phyloP scores from a whole-genome alignment of 2,797 vertebrate species.

The Gambelia wislizenii region DNA sequence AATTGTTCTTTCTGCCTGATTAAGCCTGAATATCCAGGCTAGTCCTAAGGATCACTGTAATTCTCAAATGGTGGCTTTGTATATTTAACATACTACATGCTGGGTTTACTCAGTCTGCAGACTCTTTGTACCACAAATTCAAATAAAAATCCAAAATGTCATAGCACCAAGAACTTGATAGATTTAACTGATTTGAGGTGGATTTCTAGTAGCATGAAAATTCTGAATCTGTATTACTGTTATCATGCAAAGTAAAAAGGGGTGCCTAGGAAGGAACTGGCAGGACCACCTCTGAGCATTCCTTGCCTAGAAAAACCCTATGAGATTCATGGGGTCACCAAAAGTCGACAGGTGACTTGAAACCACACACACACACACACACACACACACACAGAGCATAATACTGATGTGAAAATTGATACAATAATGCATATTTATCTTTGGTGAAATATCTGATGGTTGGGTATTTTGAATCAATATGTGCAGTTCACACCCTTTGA shows the following conservation, averaged over 20 bases:
- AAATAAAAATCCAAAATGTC: not conserved
- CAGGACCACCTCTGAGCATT: no score
- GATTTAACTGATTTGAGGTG: not conserved
- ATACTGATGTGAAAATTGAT: not conserved
- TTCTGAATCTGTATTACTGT: not conserved
- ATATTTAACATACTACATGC: not conserved
- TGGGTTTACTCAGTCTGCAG: not conserved
- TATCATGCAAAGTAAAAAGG: not conserved
- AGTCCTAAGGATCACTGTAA: not conserved
- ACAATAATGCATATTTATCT: not conserved
- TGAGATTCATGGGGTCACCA: no score
- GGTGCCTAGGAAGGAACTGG: not conserved
- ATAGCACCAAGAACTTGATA: not conserved
- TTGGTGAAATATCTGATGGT: not conserved
- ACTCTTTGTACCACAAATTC: no score
- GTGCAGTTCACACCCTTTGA: not conserved
- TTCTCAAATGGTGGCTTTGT: not conserved
- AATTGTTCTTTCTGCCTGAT: not conserved
- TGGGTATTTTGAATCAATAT: not conserved
- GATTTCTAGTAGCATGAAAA: not conserved
- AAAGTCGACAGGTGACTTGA: no score
- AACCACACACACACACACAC: no score
- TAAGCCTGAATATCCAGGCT: not conserved
- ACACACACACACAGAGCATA: no score
- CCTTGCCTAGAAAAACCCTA: no score